phyloP scores from a whole-genome alignment of 2,113 vertebrate genomes.

The Lepisosteus osseus region DNA sequence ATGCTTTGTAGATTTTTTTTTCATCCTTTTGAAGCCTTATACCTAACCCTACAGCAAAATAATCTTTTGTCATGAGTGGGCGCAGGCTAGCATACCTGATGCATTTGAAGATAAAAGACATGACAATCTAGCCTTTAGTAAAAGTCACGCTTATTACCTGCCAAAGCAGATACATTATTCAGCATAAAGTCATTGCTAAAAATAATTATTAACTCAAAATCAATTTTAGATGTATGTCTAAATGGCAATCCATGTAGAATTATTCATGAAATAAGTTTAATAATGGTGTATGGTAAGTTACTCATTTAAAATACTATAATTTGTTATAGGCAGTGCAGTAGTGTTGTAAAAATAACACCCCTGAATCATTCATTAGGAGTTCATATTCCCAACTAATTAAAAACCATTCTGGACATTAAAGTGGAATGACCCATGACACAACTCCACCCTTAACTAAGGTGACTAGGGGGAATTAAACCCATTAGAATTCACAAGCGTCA shows the following conservation, averaged over 20 bases:
- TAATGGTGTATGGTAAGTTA: neutral
- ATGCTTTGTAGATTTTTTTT: conserved; percentile 25
- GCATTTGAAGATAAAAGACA: conserved; percentile 18
- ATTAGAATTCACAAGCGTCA: too few relatives aligned
- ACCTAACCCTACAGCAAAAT: conserved; percentile 11
- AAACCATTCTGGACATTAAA: too few relatives aligned
- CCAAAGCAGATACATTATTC: conserved; percentile 8
- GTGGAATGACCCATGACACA: too few relatives aligned
- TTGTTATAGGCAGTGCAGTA: too few relatives aligned
- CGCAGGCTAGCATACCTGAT: neutral
- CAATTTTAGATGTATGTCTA: neutral
- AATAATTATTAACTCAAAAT: neutral
- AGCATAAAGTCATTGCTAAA: conserved; percentile 4
- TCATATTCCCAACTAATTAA: too few relatives aligned
- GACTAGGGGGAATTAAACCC: too few relatives aligned
- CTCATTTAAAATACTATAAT: neutral
- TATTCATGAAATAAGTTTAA: neutral
- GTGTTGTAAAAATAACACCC: too few relatives aligned
- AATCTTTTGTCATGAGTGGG: neutral
- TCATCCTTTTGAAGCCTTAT: conserved; percentile 21
- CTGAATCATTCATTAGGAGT: too few relatives aligned
- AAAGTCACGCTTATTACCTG: neutral
- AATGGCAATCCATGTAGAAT: neutral
- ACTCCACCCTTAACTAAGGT: too few relatives aligned
- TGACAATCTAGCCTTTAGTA: neutral